Percentiles rank a stretch among this genome's conserved stretches.
Conservation (phyloP, 1,140 invertebrate genomes). For the Ladona fulva region DNA sequence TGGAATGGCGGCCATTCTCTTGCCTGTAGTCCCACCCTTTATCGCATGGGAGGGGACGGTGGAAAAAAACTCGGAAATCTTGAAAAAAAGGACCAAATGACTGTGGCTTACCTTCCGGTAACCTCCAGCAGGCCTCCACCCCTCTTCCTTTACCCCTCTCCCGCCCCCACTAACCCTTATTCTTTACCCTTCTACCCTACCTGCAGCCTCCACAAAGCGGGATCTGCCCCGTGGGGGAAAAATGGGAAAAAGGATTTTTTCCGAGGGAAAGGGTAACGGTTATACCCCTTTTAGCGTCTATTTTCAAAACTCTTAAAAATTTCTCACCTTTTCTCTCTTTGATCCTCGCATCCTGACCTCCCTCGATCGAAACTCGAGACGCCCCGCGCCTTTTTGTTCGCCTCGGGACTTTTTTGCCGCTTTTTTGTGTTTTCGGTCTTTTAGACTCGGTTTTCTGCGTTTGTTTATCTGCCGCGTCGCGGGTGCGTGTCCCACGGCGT, state of each 20-base stretch:
- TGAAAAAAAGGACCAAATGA: background rate
- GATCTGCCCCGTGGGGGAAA: background rate
- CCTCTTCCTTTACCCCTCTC: background rate
- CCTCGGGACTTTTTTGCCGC: background rate
- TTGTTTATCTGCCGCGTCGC: background rate
- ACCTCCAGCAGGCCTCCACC: background rate
- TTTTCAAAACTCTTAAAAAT: slow-evolving; percentile 7
- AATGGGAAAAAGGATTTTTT: background rate
- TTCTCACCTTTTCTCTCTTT: slow-evolving; percentile 4
- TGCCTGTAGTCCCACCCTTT: background rate
- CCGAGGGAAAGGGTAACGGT: background rate
- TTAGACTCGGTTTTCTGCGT: background rate
- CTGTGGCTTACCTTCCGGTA: background rate
- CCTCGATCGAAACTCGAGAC: background rate
- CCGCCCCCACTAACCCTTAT: background rate
- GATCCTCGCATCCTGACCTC: background rate
- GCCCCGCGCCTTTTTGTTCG: background rate
- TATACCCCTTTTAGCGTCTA: slow-evolving; percentile 9
- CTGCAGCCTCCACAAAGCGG: background rate
- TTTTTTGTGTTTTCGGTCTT: background rate
- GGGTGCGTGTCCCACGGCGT: background rate
- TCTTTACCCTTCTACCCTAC: background rate
- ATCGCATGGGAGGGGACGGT: too few relatives aligned
- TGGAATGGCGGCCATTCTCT: too few relatives aligned
- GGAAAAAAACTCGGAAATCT: background rate